Percentiles rank a stretch among this genome's conserved stretches.
phyloP scores from a whole-genome alignment of 2,797 vertebrate genomes.

The Neosilurus hyrtlii region DNA sequence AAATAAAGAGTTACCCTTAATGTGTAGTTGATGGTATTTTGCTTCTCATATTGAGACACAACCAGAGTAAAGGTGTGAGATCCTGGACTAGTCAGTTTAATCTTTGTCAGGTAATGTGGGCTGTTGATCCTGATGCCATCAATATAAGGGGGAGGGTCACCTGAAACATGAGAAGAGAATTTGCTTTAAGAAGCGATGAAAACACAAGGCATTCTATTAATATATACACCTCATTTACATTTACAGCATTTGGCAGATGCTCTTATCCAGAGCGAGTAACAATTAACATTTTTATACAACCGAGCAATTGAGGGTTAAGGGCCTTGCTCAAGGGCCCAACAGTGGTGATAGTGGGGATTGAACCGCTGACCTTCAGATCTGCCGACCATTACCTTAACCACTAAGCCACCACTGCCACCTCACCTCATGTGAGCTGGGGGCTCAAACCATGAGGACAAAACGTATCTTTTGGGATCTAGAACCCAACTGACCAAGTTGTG shows the following conservation, averaged over 20 bases:
- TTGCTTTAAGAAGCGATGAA: not conserved
- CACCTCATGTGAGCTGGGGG: not conserved
- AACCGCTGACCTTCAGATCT: no score
- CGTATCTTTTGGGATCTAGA: not conserved
- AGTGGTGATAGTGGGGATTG: no score
- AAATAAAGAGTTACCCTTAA: slow-evolving; percentile 77
- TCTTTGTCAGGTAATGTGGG: slow-evolving; percentile 96
- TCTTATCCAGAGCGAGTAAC: no score
- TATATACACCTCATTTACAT: not conserved
- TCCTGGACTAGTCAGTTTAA: slow-evolving; percentile 85
- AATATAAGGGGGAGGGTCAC: slow-evolving; percentile 91
- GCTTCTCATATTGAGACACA: slow-evolving; percentile 98
- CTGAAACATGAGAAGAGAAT: slow-evolving; percentile 65
- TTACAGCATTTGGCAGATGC: no score
- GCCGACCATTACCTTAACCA: no score
- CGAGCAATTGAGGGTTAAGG: no score
- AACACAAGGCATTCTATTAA: not conserved
- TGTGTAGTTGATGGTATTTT: slow-evolving; percentile 98
- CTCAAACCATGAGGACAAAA: not conserved
- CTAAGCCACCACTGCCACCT: no score
- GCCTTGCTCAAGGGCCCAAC: no score
- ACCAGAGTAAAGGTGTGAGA: slow-evolving; percentile 91
- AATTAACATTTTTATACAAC: no score
- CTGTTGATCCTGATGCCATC: slow-evolving; percentile 98
- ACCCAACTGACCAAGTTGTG: not conserved